Evolutionary conservation across 2,113 vertebrate species (phyloP), one percentile per base, ranked within the genome.

Genomic region (Artemisiospiza belli): DNA sequence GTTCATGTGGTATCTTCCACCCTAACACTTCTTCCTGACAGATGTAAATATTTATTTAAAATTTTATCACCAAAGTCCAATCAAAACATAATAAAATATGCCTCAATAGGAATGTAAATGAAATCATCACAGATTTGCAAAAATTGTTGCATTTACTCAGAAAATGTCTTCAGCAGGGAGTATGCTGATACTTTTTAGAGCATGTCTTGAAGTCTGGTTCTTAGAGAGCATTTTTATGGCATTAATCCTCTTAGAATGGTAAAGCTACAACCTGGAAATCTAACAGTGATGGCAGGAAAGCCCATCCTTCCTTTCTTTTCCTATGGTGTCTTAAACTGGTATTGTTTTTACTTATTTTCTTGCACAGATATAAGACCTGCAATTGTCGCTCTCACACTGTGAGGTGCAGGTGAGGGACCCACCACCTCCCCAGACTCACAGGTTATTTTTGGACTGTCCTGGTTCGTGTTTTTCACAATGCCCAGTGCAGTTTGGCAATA

Each of bases 261-360:
- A 68, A 83, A 86, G 25, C 14, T 47, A 30, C 54, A 35, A 1
- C 2, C 39, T 8, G 23, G 10, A 44, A 64, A 52, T 80, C 15
- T 35, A 13, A 35, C 3, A 24, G 17, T 18, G 9, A 6, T 13
- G 7, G 3, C 12, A 44, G 18, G 5, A 83, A 41, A 83, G 3
- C 5, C 3, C 12, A 22, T 68, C 19, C 12, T 74, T 47, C 28
- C 12, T n/a, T 90, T 73, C 20, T 16, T 6, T 70, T 78, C 22
- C 27, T 54, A 11, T 0, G 0, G 4, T 47, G 30, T 7, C 21
- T 57, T 75, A 51, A 64, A 9, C 6, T 28, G 12, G 5, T 64
- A 30, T 8, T 70, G 24, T 4, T 72, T 88, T 80, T 64, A 12
- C 8, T 63, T 57, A 3, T n/a, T 74, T 66, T 63, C n/a, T 66